Base-by-base conservation (phyloP, 2,113 vertebrate genomes). In the Dipodomys merriami region DNA sequence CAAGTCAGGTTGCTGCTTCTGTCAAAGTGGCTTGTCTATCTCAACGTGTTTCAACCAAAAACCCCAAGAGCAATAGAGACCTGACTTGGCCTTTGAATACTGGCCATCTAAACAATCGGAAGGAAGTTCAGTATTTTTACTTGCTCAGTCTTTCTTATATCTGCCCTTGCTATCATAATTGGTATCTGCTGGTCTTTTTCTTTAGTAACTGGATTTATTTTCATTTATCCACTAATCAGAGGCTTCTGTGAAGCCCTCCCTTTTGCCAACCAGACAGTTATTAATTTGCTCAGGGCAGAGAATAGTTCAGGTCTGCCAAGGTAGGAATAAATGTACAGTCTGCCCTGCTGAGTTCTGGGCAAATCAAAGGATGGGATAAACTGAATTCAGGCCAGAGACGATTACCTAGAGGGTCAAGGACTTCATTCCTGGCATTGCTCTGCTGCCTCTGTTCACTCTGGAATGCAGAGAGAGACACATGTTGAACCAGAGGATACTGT, bases 221-320 rank as follows among this genome's bases (percentile, higher is more conserved):
- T 83, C n/a, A 44, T 78, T 84, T 84, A 80, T 57, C 23, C 27
- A 76, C 2, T 29, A 64, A 71, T 18, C 72, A 84, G 91, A 83
- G 77, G 35, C 27, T 62, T 3, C 25, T 83, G 44, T 27, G 72
- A 60, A 79, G 20, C 25, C 13, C 1, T 33, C 18, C 13, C 57
- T 91, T 68, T 83, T 74, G 22, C 57, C n/a, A 91, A 49, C n/a
- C 11, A n/a, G 33, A 60, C 15, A 49, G 44, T 35, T 86, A 49
- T 78, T 27, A 35, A 82, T 89, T 93, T 89, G 44, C 46, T 86
- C 91, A 86, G 89, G 69, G 86, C 89, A 78, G 82, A 25, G 18
- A 39, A 85, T 25, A 68, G 18, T 27, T 67, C 53, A 83, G 77
- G 35, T 64, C 13, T 79, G 72, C 57, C 23, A 35, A 78, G 30